Conservation (phyloP, 2,113 vertebrate species). For the Rhinopithecus roxellana region DNA sequence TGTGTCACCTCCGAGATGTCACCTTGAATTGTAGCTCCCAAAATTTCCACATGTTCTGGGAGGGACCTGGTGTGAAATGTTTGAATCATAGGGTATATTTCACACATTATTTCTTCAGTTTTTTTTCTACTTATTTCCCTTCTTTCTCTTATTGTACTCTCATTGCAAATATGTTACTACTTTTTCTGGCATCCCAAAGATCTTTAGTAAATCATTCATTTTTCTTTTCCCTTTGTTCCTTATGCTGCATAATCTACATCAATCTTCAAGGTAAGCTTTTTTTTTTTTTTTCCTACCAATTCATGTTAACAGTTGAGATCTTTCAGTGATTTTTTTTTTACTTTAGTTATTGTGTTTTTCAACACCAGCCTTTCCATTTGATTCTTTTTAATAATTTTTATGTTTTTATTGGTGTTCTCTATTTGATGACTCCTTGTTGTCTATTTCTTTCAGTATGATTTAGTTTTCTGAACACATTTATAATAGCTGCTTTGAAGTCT, state of each 20-base stretch:
- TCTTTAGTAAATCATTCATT: background rate
- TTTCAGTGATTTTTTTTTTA: background rate
- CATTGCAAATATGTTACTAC: background rate
- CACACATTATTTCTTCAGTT: background rate
- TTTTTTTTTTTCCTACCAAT: background rate
- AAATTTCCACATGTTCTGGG: too few species aligned
- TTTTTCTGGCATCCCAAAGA: too few species aligned
- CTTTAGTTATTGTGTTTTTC: background rate
- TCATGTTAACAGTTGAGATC: background rate
- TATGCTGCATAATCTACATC: background rate
- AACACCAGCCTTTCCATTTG: background rate
- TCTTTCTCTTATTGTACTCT: background rate
- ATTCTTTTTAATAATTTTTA: background rate
- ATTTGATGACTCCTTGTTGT: background rate
- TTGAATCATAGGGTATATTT: background rate
- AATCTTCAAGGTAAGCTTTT: background rate
- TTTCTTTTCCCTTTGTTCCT: background rate
- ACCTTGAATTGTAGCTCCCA: too few species aligned
- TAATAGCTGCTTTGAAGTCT: background rate
- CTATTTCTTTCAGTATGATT: background rate
- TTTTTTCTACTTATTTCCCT: background rate
- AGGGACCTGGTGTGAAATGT: too few species aligned
- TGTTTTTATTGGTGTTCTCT: background rate
- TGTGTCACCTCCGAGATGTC: too few species aligned
- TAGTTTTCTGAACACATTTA: background rate